Conservation (phyloP, 2,113 vertebrate genomes). For the Plecotus auritus region DNA sequence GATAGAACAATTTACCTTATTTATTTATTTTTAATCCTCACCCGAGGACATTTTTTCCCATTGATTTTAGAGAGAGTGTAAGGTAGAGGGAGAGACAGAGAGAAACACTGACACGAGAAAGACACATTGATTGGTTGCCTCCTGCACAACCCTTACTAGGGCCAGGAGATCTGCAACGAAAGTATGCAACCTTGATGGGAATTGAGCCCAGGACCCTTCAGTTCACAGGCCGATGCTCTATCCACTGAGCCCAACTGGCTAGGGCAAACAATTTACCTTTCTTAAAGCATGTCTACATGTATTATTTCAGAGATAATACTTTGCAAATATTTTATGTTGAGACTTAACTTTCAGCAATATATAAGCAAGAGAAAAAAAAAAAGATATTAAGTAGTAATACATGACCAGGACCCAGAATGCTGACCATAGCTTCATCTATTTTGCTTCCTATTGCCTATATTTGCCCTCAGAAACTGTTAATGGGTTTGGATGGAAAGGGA, state of each 20-base stretch:
- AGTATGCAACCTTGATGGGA: no score
- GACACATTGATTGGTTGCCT: no score
- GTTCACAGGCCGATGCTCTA: no score
- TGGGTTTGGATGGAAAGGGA: neutral
- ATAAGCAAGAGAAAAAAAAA: neutral
- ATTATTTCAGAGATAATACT: neutral
- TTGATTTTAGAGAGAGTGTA: no score
- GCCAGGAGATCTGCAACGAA: no score
- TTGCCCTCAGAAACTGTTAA: neutral
- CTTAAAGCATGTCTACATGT: neutral
- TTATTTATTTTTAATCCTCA: no score
- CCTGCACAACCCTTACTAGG: no score
- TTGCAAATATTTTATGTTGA: slow-evolving; percentile 4
- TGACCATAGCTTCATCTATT: neutral
- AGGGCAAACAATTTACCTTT: neutral
- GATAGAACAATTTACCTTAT: neutral
- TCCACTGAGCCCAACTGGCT: no score
- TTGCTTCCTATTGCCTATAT: neutral
- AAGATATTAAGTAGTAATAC: neutral
- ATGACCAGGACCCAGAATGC: neutral
- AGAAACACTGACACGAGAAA: no score
- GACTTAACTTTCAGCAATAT: neutral
- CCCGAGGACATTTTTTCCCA: no score
- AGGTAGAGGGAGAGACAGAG: no score
- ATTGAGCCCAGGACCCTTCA: no score